A percentile compares a stretch with the other conserved stretches of the same genome.
These are phyloP conservation scores for Pampus argenteus DNA, from an alignment of 2,797 vertebrate species.

Conservation along the genomic window DNA sequence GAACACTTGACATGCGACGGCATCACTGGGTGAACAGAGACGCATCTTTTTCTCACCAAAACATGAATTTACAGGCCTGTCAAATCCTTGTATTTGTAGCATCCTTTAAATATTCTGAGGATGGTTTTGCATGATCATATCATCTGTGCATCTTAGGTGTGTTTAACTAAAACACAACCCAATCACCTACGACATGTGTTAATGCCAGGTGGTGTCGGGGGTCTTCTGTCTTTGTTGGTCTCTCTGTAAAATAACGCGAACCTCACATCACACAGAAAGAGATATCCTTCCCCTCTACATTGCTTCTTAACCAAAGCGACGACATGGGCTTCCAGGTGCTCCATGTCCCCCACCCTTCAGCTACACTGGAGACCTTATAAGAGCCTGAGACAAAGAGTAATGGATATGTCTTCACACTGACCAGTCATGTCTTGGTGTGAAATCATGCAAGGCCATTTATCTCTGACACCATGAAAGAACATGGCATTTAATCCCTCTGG, in stretches of 20 bases:
- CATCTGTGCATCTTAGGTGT: not conserved
- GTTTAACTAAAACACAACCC: conserved; percentile 8
- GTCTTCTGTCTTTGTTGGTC: conserved; percentile 13
- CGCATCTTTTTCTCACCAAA: not conserved
- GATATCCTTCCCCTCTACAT: conserved; percentile 23
- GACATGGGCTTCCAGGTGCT: conserved; percentile 18
- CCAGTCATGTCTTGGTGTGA: conserved; percentile 37
- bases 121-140: conserved; percentile 1
- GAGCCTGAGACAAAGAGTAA: conserved; percentile 54
- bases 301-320: conserved; percentile 20
- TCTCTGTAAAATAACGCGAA: conserved; percentile 21
- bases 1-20: conserved; percentile 3
- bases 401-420: conserved; percentile 47
- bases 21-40: not conserved
- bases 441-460: conserved; percentile 45
- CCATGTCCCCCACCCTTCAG: conserved; percentile 4
- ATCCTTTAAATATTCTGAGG: not conserved
- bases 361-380: conserved; percentile 32
- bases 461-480: conserved; percentile 40
- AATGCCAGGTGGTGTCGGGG: conserved; percentile 29
- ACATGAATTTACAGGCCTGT: not conserved
- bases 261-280: conserved; percentile 19
- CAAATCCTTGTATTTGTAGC: conserved; percentile 11
- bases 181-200: conserved; percentile 1
- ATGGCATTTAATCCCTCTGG: conserved; percentile 43